Conservation (phyloP, 2,888 invertebrate genomes). For the Lypha dubia region DNA sequence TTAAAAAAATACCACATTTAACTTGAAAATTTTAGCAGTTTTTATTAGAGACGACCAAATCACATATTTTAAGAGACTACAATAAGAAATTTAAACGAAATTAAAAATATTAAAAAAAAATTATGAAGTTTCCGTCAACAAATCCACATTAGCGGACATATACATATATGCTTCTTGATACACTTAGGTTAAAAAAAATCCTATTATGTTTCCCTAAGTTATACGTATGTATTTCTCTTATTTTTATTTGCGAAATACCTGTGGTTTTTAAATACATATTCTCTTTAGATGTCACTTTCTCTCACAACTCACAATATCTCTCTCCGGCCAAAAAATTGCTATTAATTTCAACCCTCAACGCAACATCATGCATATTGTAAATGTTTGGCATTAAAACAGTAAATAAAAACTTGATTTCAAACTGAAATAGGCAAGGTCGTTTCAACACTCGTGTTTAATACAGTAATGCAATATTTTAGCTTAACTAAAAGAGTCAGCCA, state of each 20-base stretch:
- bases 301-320: background rate
- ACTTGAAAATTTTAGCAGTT: background rate
- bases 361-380: background rate
- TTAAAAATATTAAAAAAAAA: no score
- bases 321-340: background rate
- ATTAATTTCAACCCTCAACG: slow-evolving; percentile 7
- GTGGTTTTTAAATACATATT: background rate
- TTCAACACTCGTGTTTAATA: slow-evolving; percentile 50
- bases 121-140: no score
- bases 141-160: no score
- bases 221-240: background rate
- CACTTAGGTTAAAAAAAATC: no score
- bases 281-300: background rate
- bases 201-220: no score
- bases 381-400: slow-evolving; percentile 30
- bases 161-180: no score
- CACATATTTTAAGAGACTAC: background rate
- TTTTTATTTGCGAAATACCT: background rate
- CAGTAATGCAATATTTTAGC: slow-evolving; percentile 17
- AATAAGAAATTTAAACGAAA: background rate
- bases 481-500: background rate
- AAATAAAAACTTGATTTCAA: slow-evolving; percentile 39
- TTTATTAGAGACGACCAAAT: background rate
- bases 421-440: slow-evolving; percentile 52
- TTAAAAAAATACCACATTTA: background rate